Percentiles rank a stretch among this genome's conserved stretches.
Conservation (phyloP, 2,888 invertebrate species). For the Cataglyphis rosenhaueri region DNA sequence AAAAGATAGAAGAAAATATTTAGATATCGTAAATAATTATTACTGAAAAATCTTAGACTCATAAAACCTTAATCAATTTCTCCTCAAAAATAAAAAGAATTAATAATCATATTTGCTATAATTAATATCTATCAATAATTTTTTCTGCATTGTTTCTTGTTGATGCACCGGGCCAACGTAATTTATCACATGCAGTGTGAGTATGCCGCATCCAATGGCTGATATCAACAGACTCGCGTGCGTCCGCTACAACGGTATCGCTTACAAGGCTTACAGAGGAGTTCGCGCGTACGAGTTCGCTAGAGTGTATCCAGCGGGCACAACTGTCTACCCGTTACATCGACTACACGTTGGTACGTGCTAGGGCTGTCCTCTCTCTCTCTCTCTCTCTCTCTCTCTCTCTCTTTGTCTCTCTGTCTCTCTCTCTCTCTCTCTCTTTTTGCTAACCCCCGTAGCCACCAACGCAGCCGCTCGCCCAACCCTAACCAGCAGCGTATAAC, state of each 20-base stretch:
- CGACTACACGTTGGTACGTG: constrained; percentile 35
- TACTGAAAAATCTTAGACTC: background rate
- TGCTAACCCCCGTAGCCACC: constrained; percentile 39
- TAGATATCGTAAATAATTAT: background rate
- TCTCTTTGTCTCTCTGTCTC: constrained; percentile 10
- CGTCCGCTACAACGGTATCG: constrained; percentile 78
- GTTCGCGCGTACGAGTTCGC: constrained; percentile 73
- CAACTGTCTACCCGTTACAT: constrained; percentile 72
- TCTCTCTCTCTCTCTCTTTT: constrained; percentile 12
- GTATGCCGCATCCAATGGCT: constrained; percentile 14
- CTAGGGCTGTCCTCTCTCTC: constrained; percentile 1
- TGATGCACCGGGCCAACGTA: constrained; percentile 3
- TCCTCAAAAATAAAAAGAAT: background rate
- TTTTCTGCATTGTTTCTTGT: background rate
- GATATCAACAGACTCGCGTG: constrained; percentile 36
- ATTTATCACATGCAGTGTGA: constrained; percentile 36
- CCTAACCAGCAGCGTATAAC: constrained; percentile 46
- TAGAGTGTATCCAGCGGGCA: constrained; percentile 71
- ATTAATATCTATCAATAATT: background rate
- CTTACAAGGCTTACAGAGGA: constrained; percentile 78
- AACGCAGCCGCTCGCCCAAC: constrained; percentile 32
- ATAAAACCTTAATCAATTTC: background rate
- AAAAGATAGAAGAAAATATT: background rate
- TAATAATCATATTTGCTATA: background rate
- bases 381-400: constrained; percentile 5